Conservation (phyloP, 1,140 invertebrate species). For the Leptinotarsa defecta region DNA sequence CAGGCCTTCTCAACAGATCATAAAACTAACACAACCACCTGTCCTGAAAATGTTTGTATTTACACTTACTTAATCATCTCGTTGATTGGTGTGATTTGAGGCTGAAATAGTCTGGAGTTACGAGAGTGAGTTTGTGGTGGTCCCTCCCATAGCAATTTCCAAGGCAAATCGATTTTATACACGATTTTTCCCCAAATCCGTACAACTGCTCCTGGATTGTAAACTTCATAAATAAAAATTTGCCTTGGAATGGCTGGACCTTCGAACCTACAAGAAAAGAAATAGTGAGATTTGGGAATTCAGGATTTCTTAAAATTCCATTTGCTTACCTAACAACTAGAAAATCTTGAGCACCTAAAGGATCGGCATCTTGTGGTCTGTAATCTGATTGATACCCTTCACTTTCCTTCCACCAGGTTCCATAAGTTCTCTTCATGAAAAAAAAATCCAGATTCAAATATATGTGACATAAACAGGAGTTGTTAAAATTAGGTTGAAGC, state of each 20-base stretch:
- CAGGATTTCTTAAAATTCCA: not conserved
- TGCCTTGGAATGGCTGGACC: constrained; percentile 75
- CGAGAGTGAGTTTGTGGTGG: constrained; percentile 66
- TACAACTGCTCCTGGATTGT: constrained; percentile 86
- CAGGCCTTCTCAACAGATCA: no score
- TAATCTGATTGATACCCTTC: constrained; percentile 73
- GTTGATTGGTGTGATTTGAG: constrained; percentile 66
- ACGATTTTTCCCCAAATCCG: constrained; percentile 73
- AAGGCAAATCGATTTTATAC: constrained; percentile 57
- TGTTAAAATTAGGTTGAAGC: no score
- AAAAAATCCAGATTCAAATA: not conserved
- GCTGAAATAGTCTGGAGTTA: constrained; percentile 76
- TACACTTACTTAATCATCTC: constrained; percentile 67
- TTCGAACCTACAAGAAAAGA: constrained; percentile 67
- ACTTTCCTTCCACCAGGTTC: constrained; percentile 83
- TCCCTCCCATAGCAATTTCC: constrained; percentile 80
- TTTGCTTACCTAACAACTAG: constrained; percentile 66
- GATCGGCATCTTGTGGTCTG: constrained; percentile 72
- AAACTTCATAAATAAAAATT: constrained; percentile 85
- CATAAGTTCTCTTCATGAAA: constrained; percentile 78
- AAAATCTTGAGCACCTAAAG: constrained; percentile 79
- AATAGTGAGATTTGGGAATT: not conserved
- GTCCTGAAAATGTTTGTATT: no score
- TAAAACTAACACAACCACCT: no score
- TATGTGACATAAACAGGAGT: not conserved